Percentiles rank a stretch among this genome's conserved stretches.
These are phyloP conservation scores for Synergus japonicus DNA, from an alignment of 2,888 invertebrate species.

Conservation along the genomic window DNA sequence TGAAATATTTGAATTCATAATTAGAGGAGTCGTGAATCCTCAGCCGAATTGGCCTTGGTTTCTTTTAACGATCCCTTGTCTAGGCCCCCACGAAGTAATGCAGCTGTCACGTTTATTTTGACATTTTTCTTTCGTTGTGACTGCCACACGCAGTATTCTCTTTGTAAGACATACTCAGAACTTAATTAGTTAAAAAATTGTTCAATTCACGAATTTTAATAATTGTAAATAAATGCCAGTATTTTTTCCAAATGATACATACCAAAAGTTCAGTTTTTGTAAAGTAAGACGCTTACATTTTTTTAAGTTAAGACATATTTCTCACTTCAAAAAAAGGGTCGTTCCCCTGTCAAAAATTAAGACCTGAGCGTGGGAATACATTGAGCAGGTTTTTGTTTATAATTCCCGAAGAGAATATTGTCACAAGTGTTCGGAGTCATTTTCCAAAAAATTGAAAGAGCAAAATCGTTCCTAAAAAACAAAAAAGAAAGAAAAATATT, in stretches of 20 bases:
- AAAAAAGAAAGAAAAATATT: slow-evolving; percentile 24
- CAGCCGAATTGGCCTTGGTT: slow-evolving; percentile 33
- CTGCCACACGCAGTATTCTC: slow-evolving; percentile 24
- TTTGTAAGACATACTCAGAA: slow-evolving; percentile 31
- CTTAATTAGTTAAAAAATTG: slow-evolving; percentile 8
- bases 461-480: neutral
- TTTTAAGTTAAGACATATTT: neutral
- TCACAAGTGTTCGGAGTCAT: slow-evolving; percentile 26
- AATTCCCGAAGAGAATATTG: slow-evolving; percentile 7
- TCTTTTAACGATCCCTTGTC: slow-evolving; percentile 39
- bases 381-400: slow-evolving; percentile 13
- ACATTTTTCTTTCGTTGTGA: slow-evolving; percentile 33
- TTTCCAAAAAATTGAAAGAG: slow-evolving; percentile 5
- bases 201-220: neutral
- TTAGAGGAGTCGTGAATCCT: slow-evolving; percentile 31
- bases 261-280: neutral
- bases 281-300: neutral
- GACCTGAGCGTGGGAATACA: slow-evolving; percentile 12
- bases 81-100: slow-evolving; percentile 26
- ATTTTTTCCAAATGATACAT: neutral
- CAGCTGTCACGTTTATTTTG: slow-evolving; percentile 32
- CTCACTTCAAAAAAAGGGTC: neutral
- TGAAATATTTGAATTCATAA: slow-evolving; percentile 21
- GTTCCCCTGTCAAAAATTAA: neutral
- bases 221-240: neutral